These are phyloP conservation scores for Eupithecia vulgata DNA, from an alignment of 2,888 invertebrate genomes.

Conservation along the genomic window DNA sequence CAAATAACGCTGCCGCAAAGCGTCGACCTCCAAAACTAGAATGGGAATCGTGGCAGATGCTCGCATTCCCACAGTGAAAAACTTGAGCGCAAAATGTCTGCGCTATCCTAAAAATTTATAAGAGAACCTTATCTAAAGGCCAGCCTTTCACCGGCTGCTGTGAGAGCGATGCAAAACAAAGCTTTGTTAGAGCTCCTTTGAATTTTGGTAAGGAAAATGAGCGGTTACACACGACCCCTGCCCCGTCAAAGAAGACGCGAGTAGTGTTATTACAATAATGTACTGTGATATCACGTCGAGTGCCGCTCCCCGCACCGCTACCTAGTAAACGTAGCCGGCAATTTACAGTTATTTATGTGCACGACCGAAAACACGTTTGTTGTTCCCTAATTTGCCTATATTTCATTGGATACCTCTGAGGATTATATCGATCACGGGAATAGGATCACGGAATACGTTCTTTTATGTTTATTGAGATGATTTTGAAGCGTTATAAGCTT, in stretches of 20 bases:
- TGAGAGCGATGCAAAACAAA: constrained; percentile 82
- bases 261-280: constrained; percentile 81
- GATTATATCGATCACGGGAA: constrained; percentile 37
- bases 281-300: constrained; percentile 74
- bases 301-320: constrained; percentile 48
- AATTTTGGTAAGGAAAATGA: constrained; percentile 83
- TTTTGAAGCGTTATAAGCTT: background rate
- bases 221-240: constrained; percentile 76
- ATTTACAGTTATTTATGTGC: constrained; percentile 45
- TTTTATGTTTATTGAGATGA: constrained; percentile 5
- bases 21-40: constrained; percentile 68
- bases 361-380: constrained; percentile 39
- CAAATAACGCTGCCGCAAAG: constrained; percentile 63
- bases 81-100: constrained; percentile 72
- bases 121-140: constrained; percentile 81
- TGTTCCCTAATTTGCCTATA: constrained; percentile 43
- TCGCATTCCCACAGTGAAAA: constrained; percentile 74
- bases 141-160: constrained; percentile 77
- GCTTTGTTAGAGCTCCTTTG: constrained; percentile 82
- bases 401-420: constrained; percentile 39
- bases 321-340: constrained; percentile 39
- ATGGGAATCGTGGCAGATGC: constrained; percentile 71
- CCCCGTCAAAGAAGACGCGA: constrained; percentile 76
- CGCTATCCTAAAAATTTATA: constrained; percentile 76
- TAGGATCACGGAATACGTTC: constrained; percentile 21